Conservation (phyloP, 2,888 invertebrate genomes). For the Crematogaster levior region DNA sequence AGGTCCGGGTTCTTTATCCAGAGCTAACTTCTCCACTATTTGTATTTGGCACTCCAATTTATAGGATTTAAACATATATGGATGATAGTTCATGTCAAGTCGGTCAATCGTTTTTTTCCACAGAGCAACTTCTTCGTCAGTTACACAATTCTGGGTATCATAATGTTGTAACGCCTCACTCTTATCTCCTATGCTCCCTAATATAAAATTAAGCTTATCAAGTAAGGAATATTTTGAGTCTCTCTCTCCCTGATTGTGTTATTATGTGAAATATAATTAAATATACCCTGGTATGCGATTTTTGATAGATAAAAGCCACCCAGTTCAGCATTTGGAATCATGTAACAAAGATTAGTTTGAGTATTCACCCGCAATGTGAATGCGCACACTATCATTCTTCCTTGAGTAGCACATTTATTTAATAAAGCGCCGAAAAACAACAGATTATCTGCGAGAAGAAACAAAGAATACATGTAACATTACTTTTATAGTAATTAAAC, state of each 20-base stretch:
- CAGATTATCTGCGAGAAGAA: constrained; percentile 35
- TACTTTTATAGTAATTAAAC: not conserved
- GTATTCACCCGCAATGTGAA: constrained; percentile 38
- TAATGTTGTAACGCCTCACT: constrained; percentile 37
- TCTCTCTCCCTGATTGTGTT: not conserved
- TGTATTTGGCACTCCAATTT: constrained; percentile 66
- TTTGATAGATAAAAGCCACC: constrained; percentile 57
- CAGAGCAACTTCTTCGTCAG: constrained; percentile 51
- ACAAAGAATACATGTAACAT: not conserved
- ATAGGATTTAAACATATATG: constrained; percentile 66
- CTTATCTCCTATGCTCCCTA: constrained; percentile 68
- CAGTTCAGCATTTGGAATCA: constrained; percentile 41
- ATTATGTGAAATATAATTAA: not conserved
- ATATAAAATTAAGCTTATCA: not conserved
- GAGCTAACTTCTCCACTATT: constrained; percentile 70
- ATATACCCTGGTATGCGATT: constrained; percentile 57
- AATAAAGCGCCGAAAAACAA: constrained; percentile 48
- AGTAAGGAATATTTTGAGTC: not conserved
- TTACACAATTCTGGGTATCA: constrained; percentile 1
- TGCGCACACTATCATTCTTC: constrained; percentile 45
- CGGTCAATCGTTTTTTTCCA: constrained; percentile 63
- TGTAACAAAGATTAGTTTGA: constrained; percentile 42
- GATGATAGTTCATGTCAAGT: constrained; percentile 61
- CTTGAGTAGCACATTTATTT: constrained; percentile 28
- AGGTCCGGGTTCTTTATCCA: constrained; percentile 63